Evolutionary conservation across 2,797 vertebrate species (phyloP).

Genomic region (Atherinosoma microstoma): DNA sequence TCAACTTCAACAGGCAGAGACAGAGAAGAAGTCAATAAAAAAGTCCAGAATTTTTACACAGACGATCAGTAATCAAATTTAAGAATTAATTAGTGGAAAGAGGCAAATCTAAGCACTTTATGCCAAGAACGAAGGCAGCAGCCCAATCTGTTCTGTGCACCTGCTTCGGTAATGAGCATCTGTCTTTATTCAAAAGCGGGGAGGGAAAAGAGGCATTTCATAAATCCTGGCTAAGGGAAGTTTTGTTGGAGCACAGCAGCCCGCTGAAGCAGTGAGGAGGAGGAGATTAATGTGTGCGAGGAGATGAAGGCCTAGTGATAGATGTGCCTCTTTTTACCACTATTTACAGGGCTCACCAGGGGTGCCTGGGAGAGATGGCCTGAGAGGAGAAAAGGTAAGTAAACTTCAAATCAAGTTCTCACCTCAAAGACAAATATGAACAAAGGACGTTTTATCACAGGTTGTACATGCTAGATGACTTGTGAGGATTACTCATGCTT

Average conservation of each 20-base stretch:
- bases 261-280: slow-evolving; percentile 73
- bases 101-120: slow-evolving; percentile 79
- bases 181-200: slow-evolving; percentile 83
- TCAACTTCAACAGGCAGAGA: slow-evolving; percentile 60
- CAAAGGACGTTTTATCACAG: slow-evolving; percentile 69
- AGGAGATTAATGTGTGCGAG: slow-evolving; percentile 74
- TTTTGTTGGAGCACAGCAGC: slow-evolving; percentile 75
- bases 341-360: slow-evolving; percentile 90
- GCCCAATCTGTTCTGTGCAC: slow-evolving; percentile 85
- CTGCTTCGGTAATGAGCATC: slow-evolving; percentile 86
- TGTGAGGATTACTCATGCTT: slow-evolving; percentile 45
- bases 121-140: slow-evolving; percentile 74
- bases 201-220: slow-evolving; percentile 79
- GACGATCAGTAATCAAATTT: slow-evolving; percentile 84
- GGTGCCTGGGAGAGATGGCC: slow-evolving; percentile 87
- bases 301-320: slow-evolving; percentile 77
- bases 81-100: slow-evolving; percentile 84
- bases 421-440: slow-evolving; percentile 62
- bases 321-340: slow-evolving; percentile 78
- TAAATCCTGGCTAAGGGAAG: slow-evolving; percentile 81
- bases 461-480: slow-evolving; percentile 59
- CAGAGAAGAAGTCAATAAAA: slow-evolving; percentile 49
- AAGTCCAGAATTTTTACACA: slow-evolving; percentile 69
- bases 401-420: slow-evolving; percentile 73
- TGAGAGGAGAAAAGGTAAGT: slow-evolving; percentile 94